These are phyloP conservation scores for Phymanthus crucifer DNA, from an alignment of 92 coral and sea anemone genomes.

Conservation along the genomic window DNA sequence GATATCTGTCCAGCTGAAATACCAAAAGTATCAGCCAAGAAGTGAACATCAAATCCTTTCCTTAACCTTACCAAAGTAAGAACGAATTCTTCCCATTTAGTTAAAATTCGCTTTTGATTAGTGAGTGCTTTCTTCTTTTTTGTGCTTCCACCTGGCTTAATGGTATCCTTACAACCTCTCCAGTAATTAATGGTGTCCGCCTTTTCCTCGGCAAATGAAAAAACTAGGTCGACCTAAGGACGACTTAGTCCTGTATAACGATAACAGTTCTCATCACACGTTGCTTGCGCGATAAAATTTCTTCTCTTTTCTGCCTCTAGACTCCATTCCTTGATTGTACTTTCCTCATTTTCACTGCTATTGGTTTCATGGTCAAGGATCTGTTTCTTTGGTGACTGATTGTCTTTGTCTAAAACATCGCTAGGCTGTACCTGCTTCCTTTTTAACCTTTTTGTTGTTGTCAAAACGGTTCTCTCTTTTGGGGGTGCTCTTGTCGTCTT, in stretches of 20 bases:
- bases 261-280: constrained; percentile 15
- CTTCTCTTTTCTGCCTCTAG: background rate
- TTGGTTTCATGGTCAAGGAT: background rate
- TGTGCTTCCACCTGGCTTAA: constrained; percentile 8
- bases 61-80: constrained; percentile 50
- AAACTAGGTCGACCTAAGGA: constrained; percentile 20
- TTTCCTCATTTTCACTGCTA: background rate
- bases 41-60: constrained; percentile 36
- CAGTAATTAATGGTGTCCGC: constrained; percentile 29
- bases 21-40: constrained; percentile 16
- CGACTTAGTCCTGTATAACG: constrained; percentile 26
- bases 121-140: constrained; percentile 1
- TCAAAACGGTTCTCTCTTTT: constrained; percentile 1
- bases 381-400: background rate
- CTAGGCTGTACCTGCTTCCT: background rate
- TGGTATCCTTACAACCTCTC: constrained; percentile 48
- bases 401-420: background rate
- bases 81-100: constrained; percentile 43
- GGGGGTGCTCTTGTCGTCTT: constrained; percentile 57
- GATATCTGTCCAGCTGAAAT: constrained; percentile 24
- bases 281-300: background rate
- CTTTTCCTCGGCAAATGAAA: constrained; percentile 24
- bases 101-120: constrained; percentile 26
- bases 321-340: background rate
- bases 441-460: background rate